Conservation (phyloP, 2,888 invertebrate genomes). For the Ophioninae sp. region DNA sequence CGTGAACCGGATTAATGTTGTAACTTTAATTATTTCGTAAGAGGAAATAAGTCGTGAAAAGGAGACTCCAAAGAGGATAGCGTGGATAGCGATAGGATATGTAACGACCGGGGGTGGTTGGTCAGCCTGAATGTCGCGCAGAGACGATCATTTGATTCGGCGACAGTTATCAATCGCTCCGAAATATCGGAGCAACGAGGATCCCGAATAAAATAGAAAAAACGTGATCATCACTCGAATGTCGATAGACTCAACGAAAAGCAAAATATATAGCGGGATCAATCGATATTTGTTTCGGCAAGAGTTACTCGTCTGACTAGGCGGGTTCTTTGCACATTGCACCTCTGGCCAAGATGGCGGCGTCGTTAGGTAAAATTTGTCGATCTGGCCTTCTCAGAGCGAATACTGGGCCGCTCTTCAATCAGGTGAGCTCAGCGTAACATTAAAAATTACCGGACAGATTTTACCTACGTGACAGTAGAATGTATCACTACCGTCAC, state of each 20-base stretch:
- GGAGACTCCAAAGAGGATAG: neutral
- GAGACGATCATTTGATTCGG: slow-evolving; percentile 47
- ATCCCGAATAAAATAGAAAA: slow-evolving; percentile 9
- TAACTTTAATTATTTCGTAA: neutral
- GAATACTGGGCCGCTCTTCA: slow-evolving; percentile 85
- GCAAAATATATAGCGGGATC: neutral
- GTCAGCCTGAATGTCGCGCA: slow-evolving; percentile 20
- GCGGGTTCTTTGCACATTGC: slow-evolving; percentile 71
- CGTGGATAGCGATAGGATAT: neutral
- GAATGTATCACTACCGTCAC: neutral
- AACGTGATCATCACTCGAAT: no score
- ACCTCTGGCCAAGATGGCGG: slow-evolving; percentile 89
- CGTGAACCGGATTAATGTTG: no score
- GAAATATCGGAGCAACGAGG: neutral
- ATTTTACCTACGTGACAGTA: neutral
- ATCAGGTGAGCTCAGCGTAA: slow-evolving; percentile 85
- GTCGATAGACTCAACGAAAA: neutral
- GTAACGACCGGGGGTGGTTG: slow-evolving; percentile 1
- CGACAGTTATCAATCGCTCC: neutral
- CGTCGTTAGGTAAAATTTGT: slow-evolving; percentile 92
- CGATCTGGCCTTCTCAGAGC: slow-evolving; percentile 90
- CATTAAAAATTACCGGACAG: neutral
- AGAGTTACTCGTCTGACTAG: slow-evolving; percentile 66
- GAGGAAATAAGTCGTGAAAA: neutral
- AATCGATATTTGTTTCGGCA: slow-evolving; percentile 7